Evolutionary conservation across 2,113 vertebrate species (phyloP).

Genomic region (Eurypyga helias): DNA sequence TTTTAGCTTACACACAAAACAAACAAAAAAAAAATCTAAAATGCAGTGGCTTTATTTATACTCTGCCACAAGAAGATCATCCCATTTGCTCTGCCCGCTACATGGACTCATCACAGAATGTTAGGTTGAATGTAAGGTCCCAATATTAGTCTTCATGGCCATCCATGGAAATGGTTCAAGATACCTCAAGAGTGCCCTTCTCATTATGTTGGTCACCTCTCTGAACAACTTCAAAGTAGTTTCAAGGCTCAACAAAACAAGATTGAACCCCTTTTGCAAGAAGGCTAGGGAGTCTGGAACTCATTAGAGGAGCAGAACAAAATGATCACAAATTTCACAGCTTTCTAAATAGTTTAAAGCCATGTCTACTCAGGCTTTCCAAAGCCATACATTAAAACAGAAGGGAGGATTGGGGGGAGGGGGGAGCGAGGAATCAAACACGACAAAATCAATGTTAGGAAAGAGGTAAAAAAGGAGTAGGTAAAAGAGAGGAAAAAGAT

Average conservation of each 20-base stretch:
- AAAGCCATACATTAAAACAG: neutral
- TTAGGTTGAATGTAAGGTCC: constrained; percentile 38
- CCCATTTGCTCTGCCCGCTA: neutral
- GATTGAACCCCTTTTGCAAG: neutral
- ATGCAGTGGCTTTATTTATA: neutral
- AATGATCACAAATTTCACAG: neutral
- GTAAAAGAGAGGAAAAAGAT: neutral
- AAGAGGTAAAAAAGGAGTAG: neutral
- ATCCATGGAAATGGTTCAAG: constrained; percentile 28
- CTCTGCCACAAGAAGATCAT: neutral
- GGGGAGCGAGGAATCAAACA: neutral
- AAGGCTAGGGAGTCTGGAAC: neutral
- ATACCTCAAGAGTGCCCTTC: constrained; percentile 27
- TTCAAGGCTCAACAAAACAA: constrained; percentile 40
- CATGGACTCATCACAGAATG: neutral
- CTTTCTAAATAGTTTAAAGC: neutral
- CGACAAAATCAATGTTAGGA: neutral
- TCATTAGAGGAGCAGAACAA: neutral
- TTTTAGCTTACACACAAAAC: neutral
- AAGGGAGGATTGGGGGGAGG: neutral
- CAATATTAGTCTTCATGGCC: constrained; percentile 3
- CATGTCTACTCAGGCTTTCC: neutral
- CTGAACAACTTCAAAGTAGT: constrained; percentile 13
- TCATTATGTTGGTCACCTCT: constrained; percentile 28
- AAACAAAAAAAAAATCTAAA: neutral